Evolutionary conservation across 2,113 vertebrate species (phyloP).

Genomic region (Tor tambroides): DNA sequence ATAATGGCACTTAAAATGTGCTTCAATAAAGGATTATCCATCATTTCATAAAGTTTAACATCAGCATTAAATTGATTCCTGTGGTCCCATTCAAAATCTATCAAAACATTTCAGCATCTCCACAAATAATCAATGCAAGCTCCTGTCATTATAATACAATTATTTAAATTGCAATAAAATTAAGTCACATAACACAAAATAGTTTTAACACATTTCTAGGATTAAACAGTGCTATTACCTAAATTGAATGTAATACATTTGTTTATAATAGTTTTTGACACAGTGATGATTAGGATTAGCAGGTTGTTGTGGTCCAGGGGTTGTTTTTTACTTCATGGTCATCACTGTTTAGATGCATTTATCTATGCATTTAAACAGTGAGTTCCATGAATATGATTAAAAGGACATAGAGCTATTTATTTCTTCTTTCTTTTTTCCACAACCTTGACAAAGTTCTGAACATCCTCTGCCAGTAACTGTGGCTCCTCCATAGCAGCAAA

Average conservation of each 20-base stretch:
- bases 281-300: background rate
- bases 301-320: background rate
- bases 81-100: background rate
- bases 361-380: background rate
- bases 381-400: background rate
- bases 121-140: background rate
- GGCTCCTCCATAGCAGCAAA: slow-evolving; percentile 90
- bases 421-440: slow-evolving; percentile 72
- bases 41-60: background rate
- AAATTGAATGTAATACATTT: background rate
- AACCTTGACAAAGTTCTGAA: slow-evolving; percentile 78
- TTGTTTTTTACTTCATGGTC: background rate
- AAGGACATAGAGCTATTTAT: background rate
- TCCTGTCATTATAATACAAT: background rate
- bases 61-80: background rate
- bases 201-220: background rate
- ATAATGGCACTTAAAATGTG: background rate
- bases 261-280: background rate
- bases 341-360: background rate
- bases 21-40: background rate
- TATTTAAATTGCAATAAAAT: background rate
- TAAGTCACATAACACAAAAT: background rate
- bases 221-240: background rate
- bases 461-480: slow-evolving; percentile 82
- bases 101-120: background rate